These are phyloP conservation scores for Tetraneura akinire DNA, from an alignment of 1,140 invertebrate species.

Conservation along the genomic window DNA sequence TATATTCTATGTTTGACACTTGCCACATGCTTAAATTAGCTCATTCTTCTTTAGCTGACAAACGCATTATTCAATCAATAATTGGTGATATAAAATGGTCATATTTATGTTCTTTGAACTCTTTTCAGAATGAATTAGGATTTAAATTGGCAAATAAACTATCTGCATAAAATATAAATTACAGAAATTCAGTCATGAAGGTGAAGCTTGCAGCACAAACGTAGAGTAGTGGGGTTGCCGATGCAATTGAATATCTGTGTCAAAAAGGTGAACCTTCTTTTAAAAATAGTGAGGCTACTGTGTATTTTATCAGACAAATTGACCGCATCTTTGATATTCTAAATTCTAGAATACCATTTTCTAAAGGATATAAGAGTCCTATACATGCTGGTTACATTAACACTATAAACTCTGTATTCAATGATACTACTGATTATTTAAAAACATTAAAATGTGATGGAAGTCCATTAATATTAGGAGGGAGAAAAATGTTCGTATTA, in stretches of 20 bases:
- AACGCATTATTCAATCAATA: background rate
- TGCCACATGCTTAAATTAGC: background rate
- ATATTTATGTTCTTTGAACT: background rate
- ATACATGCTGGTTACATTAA: background rate
- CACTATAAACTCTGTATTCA: background rate
- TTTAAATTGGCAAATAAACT: background rate
- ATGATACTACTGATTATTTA: background rate
- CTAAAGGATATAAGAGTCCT: conserved; percentile 3
- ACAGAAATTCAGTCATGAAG: background rate
- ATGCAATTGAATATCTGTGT: background rate
- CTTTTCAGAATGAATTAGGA: background rate
- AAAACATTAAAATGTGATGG: conserved; percentile 6
- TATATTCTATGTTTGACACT: background rate
- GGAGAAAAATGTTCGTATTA: no score
- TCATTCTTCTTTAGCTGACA: background rate
- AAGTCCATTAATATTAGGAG: no score
- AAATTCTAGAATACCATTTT: background rate
- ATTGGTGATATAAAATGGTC: background rate
- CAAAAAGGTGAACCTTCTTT: conserved; percentile 7
- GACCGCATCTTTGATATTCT: no score
- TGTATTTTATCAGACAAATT: background rate
- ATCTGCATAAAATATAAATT: background rate
- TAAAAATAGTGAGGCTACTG: background rate
- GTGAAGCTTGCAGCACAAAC: background rate
- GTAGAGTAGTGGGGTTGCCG: conserved; percentile 1